Evolutionary conservation across 1,140 invertebrate genomes (phyloP), one percentile per base, ranked within the genome.

Genomic region (Nephila pilipes): DNA sequence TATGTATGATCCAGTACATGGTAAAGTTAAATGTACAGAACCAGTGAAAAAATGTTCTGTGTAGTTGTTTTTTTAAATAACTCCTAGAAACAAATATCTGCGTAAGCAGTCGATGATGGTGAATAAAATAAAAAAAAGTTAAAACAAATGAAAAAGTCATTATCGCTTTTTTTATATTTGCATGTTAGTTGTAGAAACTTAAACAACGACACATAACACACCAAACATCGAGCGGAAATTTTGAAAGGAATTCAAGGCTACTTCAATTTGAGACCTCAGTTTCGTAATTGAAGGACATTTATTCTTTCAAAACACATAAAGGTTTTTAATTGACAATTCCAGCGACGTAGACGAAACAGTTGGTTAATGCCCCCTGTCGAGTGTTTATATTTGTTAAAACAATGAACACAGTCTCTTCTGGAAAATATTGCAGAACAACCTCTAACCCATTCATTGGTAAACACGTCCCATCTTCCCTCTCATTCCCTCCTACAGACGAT

Each of bases 361-460:
- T 25, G 63, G 63, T 65, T 8, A n/a, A 65, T 65, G 63, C 63
- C 22, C 22, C 63, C n/a, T n/a, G 14, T 18, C 29, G 32, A 10
- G 20, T 32, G 69, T 75, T 75, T 75, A 75, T 75, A 36, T 75
- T 75, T 75, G 69, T 29, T 29, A 6, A 36, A 75, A 75, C 69
- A 75, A 32, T 75, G 25, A 75, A 25, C 25, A 36, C 16, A 32
- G 18, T 65, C 29, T 32, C 32, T 36, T 29, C 25, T 0, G n/a
- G 5, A 36, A 32, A 4, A 32, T 14, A 32, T 20, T 18, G 16
- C 69, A 32, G 69, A 75, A 29, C 32, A 32, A 14, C 16, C 69
- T 75, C 69, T 75, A 20, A 18, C 22, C 1, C 5, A 20, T 22
- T 60, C 18, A 20, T 32, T 16, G 5, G 29, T 20, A 20, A 75